Evolutionary conservation across 2,888 invertebrate species (phyloP).

Genomic region (Phengaris alcon): DNA sequence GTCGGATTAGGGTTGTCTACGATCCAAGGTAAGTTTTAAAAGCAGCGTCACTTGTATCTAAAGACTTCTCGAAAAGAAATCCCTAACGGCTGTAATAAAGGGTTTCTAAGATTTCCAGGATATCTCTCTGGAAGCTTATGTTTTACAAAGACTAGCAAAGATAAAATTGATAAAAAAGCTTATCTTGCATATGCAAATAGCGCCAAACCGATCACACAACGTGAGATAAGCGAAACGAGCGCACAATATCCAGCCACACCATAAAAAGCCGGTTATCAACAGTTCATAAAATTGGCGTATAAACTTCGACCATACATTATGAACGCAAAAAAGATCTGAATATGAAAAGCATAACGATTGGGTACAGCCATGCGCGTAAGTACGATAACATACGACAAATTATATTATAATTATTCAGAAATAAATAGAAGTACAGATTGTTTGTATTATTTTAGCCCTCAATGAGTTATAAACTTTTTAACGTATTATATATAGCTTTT

Average conservation of each 20-base stretch:
- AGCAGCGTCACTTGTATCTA: neutral
- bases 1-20: neutral
- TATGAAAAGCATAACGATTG: slow-evolving; percentile 25
- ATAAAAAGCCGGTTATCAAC: slow-evolving; percentile 21
- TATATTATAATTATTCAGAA: no score
- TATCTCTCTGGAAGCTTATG: neutral
- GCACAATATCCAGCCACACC: neutral
- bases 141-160: neutral
- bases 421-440: no score
- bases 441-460: no score
- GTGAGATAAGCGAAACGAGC: slow-evolving; percentile 2
- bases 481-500: no score
- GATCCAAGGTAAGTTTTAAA: neutral
- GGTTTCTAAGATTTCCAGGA: neutral
- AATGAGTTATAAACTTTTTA: no score
- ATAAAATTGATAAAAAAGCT: neutral
- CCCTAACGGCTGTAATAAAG: no score
- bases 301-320: slow-evolving; percentile 21
- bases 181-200: slow-evolving; percentile 11
- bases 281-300: slow-evolving; percentile 22
- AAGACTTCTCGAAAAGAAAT: no score
- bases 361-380: neutral
- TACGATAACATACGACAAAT: no score
- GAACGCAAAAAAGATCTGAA: slow-evolving; percentile 13
- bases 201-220: neutral